A percentile compares a stretch with the other conserved stretches of the same genome.
Conservation (phyloP, 2,113 vertebrate genomes). For the Rhinogobius similis region DNA sequence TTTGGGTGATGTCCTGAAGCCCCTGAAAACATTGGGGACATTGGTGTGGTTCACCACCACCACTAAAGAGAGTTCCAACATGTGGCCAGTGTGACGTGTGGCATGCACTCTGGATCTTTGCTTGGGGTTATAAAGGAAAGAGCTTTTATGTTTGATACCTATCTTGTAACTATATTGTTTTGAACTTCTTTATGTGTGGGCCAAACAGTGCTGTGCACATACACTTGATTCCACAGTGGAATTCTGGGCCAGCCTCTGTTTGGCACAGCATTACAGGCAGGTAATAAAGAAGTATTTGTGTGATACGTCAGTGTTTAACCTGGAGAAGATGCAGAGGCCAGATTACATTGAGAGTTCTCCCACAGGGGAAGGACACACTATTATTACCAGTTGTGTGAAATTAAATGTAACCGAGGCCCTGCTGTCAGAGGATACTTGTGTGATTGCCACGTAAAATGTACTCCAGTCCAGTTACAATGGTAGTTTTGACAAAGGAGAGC, state of each 20-base stretch:
- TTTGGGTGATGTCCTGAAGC: neutral
- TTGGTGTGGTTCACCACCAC: neutral
- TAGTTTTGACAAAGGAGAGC: slow-evolving; percentile 52
- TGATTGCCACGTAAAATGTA: slow-evolving; percentile 79
- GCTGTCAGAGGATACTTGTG: slow-evolving; percentile 96
- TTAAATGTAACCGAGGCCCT: slow-evolving; percentile 80
- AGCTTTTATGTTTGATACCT: neutral
- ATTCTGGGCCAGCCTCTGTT: slow-evolving; percentile 79
- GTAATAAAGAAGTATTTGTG: slow-evolving; percentile 91
- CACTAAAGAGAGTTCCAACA: neutral
- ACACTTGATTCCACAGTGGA: slow-evolving; percentile 81
- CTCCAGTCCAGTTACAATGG: slow-evolving; percentile 80
- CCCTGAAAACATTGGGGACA: neutral
- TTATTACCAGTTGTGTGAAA: slow-evolving; percentile 86
- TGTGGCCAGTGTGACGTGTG: neutral
- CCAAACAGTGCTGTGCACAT: slow-evolving; percentile 73
- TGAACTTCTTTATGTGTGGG: slow-evolving; percentile 36
- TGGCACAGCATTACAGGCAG: slow-evolving; percentile 88
- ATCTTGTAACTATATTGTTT: slow-evolving; percentile 26
- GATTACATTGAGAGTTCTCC: slow-evolving; percentile 84
- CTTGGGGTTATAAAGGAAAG: neutral
- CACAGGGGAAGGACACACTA: slow-evolving; percentile 82
- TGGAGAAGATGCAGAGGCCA: slow-evolving; percentile 86
- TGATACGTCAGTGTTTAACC: slow-evolving; percentile 86
- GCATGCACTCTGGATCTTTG: neutral